Percentiles rank a stretch among this genome's conserved stretches.
These are phyloP conservation scores for Papilio polytes DNA, from an alignment of 1,140 invertebrate species.

Conservation along the genomic window DNA sequence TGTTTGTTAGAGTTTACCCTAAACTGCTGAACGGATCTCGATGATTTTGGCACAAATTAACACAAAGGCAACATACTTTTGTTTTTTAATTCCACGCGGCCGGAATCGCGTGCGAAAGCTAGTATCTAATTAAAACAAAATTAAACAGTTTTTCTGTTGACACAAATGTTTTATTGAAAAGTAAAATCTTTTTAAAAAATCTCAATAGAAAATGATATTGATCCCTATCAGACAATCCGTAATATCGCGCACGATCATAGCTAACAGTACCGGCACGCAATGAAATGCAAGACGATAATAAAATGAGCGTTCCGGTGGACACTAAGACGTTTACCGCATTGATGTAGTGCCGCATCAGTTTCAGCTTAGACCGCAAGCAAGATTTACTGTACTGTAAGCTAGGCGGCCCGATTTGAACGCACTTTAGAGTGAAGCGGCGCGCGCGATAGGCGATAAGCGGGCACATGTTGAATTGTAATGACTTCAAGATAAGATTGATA, in stretches of 20 bases:
- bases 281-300: conserved; percentile 61
- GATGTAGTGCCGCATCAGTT: conserved; percentile 73
- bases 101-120: no score
- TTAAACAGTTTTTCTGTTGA: neutral
- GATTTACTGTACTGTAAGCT: conserved; percentile 71
- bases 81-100: no score
- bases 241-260: conserved; percentile 56
- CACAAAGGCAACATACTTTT: no score
- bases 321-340: conserved; percentile 71
- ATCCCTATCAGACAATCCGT: conserved; percentile 41
- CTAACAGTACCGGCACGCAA: conserved; percentile 55
- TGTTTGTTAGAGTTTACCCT: no score
- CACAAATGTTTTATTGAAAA: neutral
- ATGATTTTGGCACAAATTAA: no score
- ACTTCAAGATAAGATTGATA: neutral
- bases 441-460: conserved; percentile 43
- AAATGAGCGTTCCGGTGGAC: conserved; percentile 62
- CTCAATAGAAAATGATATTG: conserved; percentile 30
- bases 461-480: conserved; percentile 24
- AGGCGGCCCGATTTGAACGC: conserved; percentile 62
- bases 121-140: neutral
- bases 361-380: conserved; percentile 66
- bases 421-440: conserved; percentile 43
- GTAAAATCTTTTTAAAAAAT: neutral
- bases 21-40: no score